Evolutionary conservation across 35 echinoderm and acorn worm genomes (phyloP).

Genomic region (Anneissia japonica): DNA sequence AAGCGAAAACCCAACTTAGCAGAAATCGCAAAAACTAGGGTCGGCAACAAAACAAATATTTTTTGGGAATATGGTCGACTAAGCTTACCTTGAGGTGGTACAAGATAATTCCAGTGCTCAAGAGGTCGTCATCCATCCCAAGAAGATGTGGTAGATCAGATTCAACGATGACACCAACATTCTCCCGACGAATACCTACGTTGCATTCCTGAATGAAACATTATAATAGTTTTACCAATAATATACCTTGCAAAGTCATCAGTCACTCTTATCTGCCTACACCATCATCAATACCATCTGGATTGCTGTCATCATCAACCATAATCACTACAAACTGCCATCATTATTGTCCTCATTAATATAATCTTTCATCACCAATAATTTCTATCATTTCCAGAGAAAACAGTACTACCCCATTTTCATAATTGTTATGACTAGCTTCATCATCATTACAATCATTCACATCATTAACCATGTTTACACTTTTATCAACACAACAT

Average conservation of each 20-base stretch:
- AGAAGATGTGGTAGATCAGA: slow-evolving; percentile 98
- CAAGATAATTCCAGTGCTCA: slow-evolving; percentile 87
- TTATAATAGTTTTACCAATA: background rate
- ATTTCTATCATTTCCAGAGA: background rate
- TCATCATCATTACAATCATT: background rate
- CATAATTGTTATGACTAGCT: background rate
- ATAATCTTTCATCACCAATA: background rate
- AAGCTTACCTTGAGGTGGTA: slow-evolving; percentile 84
- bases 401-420: background rate
- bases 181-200: slow-evolving; percentile 81
- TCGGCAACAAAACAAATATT: background rate
- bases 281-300: background rate
- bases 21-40: no score
- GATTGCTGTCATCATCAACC: background rate
- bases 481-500: no score
- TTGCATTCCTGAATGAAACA: slow-evolving; percentile 73
- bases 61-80: background rate
- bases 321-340: no score
- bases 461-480: background rate
- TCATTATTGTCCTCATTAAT: background rate
- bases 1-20: no score
- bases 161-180: slow-evolving; percentile 95
- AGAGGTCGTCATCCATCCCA: slow-evolving; percentile 83
- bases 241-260: background rate
- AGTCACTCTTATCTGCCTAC: background rate